Conservation (phyloP, 2,797 vertebrate genomes). For the Menidia menidia region DNA sequence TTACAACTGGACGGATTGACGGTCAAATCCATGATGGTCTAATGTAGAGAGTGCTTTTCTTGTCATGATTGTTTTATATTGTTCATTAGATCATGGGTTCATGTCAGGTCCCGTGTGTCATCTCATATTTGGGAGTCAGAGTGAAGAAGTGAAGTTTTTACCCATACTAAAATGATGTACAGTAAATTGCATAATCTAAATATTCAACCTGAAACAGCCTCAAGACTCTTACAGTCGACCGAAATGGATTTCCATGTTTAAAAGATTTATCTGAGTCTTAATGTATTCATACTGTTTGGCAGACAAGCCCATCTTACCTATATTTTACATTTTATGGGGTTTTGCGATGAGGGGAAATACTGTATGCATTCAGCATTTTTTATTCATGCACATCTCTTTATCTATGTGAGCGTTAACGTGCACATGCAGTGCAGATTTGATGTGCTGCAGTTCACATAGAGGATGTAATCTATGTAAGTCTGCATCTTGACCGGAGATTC, state of each 20-base stretch:
- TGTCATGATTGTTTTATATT: not conserved
- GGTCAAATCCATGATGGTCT: not conserved
- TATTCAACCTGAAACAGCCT: not conserved
- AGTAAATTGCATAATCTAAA: no score
- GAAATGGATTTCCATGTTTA: not conserved
- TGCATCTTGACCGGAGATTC: no score
- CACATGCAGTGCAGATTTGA: no score
- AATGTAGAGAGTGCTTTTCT: not conserved
- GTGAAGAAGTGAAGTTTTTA: no score
- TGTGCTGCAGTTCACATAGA: no score
- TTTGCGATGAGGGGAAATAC: not conserved
- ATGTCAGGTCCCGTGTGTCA: no score
- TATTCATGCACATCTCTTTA: not conserved
- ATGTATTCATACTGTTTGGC: not conserved
- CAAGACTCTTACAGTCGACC: not conserved
- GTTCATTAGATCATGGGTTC: no score
- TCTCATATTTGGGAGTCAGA: no score
- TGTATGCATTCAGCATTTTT: not conserved
- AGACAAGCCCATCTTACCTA: not conserved
- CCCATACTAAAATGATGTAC: no score
- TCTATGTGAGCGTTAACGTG: not conserved
- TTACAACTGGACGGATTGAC: not conserved
- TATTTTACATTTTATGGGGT: not conserved
- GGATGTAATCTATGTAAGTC: no score
- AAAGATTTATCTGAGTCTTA: not conserved